Conservation (phyloP, 2,113 vertebrate genomes). For the Apus apus region DNA sequence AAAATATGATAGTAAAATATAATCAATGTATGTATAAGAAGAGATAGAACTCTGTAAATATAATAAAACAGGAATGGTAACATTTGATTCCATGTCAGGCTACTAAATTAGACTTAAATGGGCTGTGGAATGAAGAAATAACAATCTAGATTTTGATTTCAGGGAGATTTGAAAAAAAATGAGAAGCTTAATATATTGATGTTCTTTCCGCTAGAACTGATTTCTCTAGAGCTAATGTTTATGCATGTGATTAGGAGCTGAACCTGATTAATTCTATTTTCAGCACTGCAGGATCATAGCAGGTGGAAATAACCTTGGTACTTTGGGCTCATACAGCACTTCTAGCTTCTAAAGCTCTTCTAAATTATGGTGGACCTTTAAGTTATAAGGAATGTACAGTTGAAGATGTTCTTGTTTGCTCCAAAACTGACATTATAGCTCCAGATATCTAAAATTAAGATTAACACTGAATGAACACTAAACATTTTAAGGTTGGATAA, state of each 20-base stretch:
- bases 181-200: not conserved
- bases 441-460: not conserved
- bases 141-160: slow-evolving; percentile 27
- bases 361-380: not conserved
- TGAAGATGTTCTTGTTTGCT: not conserved
- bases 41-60: not conserved
- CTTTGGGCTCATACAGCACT: not conserved
- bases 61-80: not conserved
- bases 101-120: not conserved
- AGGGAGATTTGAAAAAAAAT: not conserved
- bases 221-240: slow-evolving; percentile 31
- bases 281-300: not conserved
- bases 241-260: not conserved
- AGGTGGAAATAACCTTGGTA: not conserved
- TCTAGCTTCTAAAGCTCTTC: not conserved
- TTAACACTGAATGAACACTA: not conserved
- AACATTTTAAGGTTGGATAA: not conserved
- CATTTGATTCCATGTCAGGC: not conserved
- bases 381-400: not conserved
- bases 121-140: not conserved
- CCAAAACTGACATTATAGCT: not conserved
- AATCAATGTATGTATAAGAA: not conserved
- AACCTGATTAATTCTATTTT: slow-evolving; percentile 37
- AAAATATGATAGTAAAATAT: not conserved
- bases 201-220: slow-evolving; percentile 13